phyloP scores from a whole-genome alignment of 2,113 vertebrate species.

The Benitochromis conjunctus region DNA sequence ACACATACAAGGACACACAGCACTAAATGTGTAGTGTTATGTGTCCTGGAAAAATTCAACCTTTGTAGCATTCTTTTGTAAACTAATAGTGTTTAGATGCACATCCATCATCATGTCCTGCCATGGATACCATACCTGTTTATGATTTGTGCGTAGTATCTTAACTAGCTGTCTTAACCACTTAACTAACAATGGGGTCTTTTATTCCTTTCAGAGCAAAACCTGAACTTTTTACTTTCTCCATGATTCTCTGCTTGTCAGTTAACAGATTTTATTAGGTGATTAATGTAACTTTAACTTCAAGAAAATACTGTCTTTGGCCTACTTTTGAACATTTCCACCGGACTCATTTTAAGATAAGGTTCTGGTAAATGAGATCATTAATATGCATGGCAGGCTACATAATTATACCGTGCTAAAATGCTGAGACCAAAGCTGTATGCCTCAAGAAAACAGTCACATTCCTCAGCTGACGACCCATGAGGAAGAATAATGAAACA shows the following conservation, averaged over 20 bases:
- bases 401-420: not conserved
- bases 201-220: not conserved
- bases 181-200: not conserved
- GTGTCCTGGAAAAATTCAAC: not conserved
- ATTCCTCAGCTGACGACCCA: not conserved
- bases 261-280: not conserved
- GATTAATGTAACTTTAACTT: not conserved
- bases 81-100: not conserved
- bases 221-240: not conserved
- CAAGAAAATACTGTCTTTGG: not conserved
- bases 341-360: not conserved
- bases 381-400: not conserved
- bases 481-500: not conserved
- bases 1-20: accelerated
- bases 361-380: not conserved
- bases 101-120: not conserved
- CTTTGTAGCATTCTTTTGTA: not conserved
- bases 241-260: not conserved
- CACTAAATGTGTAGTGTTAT: not conserved
- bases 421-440: not conserved
- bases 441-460: not conserved
- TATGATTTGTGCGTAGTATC: not conserved
- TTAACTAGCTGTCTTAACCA: not conserved
- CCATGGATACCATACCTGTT: not conserved
- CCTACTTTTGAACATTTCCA: not conserved